These are phyloP conservation scores for Rhagophthalmus giganteus DNA, from an alignment of 2,888 invertebrate genomes.

Conservation along the genomic window DNA sequence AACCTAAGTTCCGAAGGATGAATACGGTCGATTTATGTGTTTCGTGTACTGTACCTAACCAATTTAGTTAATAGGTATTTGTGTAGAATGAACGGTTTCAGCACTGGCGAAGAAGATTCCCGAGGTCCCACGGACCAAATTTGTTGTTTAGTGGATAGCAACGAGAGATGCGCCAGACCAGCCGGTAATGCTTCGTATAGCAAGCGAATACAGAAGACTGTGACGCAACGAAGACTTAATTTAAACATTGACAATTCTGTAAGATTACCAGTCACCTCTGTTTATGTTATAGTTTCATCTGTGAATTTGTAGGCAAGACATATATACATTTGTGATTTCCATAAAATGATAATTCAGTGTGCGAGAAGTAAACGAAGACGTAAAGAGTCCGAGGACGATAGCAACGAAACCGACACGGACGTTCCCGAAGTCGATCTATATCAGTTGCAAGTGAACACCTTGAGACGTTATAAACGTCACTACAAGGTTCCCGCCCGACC, in stretches of 20 bases:
- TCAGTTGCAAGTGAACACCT: constrained; percentile 91
- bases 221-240: constrained; percentile 86
- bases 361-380: constrained; percentile 89
- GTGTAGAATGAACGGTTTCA: constrained; percentile 78
- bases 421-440: constrained; percentile 91
- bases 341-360: constrained; percentile 94
- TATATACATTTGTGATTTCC: constrained; percentile 95
- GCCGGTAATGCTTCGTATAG: constrained; percentile 96
- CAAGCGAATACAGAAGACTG: constrained; percentile 95
- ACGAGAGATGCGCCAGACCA: constrained; percentile 80
- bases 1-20: too few relatives aligned
- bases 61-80: constrained; percentile 9
- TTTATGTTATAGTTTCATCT: background rate
- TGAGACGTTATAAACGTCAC: constrained; percentile 90
- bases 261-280: constrained; percentile 43
- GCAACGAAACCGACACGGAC: constrained; percentile 90
- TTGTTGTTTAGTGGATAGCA: constrained; percentile 91
- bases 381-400: constrained; percentile 93
- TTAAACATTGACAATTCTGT: constrained; percentile 82
- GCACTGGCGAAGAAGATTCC: constrained; percentile 89
- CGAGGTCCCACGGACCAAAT: constrained; percentile 85
- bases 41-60: constrained; percentile 7
- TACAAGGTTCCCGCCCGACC: constrained; percentile 90
- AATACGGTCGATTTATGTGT: too few relatives aligned
- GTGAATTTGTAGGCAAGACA: constrained; percentile 74